Evolutionary conservation across 2,113 vertebrate species (phyloP).

Genomic region (Trogon melanurus): DNA sequence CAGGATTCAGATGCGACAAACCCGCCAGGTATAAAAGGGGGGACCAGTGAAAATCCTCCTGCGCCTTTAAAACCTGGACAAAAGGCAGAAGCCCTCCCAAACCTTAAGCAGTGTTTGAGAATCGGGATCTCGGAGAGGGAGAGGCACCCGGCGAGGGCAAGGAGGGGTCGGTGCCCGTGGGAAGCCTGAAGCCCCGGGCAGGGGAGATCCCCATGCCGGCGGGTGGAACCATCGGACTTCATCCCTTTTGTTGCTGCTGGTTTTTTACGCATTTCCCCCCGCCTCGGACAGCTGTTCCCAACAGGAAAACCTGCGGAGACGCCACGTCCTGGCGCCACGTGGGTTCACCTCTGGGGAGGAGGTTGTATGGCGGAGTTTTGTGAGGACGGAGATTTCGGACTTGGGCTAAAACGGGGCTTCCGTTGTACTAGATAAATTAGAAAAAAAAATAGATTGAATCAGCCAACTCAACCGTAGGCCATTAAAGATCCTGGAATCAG

Average conservation of each 20-base stretch:
- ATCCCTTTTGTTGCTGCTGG: background rate
- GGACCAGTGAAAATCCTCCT: background rate
- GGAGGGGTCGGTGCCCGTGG: background rate
- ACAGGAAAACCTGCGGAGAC: conserved; percentile 27
- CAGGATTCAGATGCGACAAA: background rate
- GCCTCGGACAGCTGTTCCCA: background rate
- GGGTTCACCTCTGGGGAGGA: background rate
- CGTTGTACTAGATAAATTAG: background rate
- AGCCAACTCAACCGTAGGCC: background rate
- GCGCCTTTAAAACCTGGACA: background rate
- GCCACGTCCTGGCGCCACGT: conserved; percentile 33
- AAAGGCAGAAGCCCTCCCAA: background rate
- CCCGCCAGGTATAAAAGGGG: background rate
- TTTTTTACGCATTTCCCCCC: background rate
- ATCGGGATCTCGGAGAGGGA: background rate
- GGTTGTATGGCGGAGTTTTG: background rate
- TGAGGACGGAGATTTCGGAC: background rate
- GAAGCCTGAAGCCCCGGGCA: background rate
- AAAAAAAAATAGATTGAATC: background rate
- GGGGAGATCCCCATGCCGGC: background rate
- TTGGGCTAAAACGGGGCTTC: background rate
- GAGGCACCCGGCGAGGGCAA: background rate
- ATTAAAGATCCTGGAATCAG: background rate
- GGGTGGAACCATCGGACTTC: background rate
- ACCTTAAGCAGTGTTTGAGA: background rate